phyloP scores from a whole-genome alignment of 2,797 vertebrate species.

The Taenioides sp. region DNA sequence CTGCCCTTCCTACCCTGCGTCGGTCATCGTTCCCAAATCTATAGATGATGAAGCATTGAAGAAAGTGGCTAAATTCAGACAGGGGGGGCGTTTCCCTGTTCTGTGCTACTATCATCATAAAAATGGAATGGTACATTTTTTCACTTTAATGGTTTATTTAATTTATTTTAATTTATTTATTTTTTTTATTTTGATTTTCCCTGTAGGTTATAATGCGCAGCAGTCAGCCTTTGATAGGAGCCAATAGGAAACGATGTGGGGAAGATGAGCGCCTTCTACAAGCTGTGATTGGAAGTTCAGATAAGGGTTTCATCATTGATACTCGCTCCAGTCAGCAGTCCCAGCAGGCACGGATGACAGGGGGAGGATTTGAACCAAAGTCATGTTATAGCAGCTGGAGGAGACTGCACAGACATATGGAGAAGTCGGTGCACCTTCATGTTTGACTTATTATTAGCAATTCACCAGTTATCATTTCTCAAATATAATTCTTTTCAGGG shows the following conservation, averaged over 20 bases:
- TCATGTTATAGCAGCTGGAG: constrained; percentile 80
- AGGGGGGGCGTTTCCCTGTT: constrained; percentile 84
- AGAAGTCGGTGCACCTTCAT: constrained; percentile 72
- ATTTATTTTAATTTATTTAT: neutral
- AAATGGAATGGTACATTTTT: constrained; percentile 74
- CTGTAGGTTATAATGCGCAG: constrained; percentile 84
- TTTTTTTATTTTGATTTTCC: neutral
- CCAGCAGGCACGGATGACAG: constrained; percentile 80
- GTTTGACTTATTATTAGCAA: neutral
- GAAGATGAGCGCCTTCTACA: constrained; percentile 84
- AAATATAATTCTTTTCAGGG: constrained; percentile 62
- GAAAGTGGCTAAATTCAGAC: constrained; percentile 80
- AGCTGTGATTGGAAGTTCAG: constrained; percentile 64
- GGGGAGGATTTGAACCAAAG: constrained; percentile 84
- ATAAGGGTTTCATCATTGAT: constrained; percentile 82
- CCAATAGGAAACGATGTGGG: constrained; percentile 80
- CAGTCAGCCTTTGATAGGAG: constrained; percentile 82
- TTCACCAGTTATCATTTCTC: neutral
- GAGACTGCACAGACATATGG: constrained; percentile 81
- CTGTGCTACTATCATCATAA: constrained; percentile 83
- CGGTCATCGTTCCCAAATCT: constrained; percentile 75
- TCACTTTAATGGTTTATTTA: neutral
- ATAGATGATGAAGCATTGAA: constrained; percentile 69
- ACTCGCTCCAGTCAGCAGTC: constrained; percentile 81
- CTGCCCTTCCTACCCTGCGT: constrained; percentile 80